phyloP scores from a whole-genome alignment of 2,113 vertebrate genomes.

The Lethenteron camtschaticum region DNA sequence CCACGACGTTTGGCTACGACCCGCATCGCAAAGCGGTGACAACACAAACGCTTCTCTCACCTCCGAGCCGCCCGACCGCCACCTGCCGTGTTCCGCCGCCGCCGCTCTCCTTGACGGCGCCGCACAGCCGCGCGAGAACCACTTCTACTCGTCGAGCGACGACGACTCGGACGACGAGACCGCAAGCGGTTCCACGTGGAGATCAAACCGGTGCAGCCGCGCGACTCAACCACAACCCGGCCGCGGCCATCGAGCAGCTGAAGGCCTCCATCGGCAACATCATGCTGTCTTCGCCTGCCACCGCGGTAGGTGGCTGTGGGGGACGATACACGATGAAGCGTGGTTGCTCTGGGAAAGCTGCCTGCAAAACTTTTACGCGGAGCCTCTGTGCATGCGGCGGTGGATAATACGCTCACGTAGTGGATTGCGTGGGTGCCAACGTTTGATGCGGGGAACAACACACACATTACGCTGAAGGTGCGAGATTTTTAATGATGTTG shows the following conservation, averaged over 20 bases:
- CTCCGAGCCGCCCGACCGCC: too few relatives aligned
- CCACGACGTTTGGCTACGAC: too few relatives aligned
- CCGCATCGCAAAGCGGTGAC: too few relatives aligned
- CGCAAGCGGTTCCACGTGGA: slow-evolving; percentile 63
- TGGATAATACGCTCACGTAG: not conserved
- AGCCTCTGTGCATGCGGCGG: not conserved
- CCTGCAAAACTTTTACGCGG: not conserved
- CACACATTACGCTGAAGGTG: too few relatives aligned
- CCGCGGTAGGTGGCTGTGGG: slow-evolving; percentile 32
- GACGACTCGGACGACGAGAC: slow-evolving; percentile 85
- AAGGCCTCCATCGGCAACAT: slow-evolving; percentile 53
- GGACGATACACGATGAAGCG: not conserved
- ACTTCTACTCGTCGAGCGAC: slow-evolving; percentile 60
- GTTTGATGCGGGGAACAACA: too few relatives aligned
- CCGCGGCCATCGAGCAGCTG: slow-evolving; percentile 45
- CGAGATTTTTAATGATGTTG: too few relatives aligned
- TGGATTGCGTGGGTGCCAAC: too few relatives aligned
- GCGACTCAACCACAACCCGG: slow-evolving; percentile 21
- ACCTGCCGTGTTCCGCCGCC: not conserved
- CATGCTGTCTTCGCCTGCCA: slow-evolving; percentile 47
- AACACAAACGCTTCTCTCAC: too few relatives aligned
- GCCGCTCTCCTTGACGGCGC: slow-evolving; percentile 32
- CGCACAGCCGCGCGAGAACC: slow-evolving; percentile 27
- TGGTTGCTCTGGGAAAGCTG: not conserved
- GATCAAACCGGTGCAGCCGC: slow-evolving; percentile 50